Evolutionary conservation across 2,888 invertebrate genomes (phyloP), one percentile per base, ranked within the genome.

Genomic region (Heliconius erato): DNA sequence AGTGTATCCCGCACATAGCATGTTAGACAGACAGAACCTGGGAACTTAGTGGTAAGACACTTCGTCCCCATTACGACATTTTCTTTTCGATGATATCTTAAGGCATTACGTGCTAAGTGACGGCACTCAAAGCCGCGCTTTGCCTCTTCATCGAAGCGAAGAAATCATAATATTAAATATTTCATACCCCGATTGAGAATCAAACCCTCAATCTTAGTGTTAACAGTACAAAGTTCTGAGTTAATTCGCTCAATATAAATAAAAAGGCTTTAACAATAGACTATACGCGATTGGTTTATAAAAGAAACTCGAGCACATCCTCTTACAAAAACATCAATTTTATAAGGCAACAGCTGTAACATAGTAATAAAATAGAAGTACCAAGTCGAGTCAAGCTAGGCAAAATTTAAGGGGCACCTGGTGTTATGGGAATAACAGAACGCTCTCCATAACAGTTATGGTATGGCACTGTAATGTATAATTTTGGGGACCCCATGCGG

Each of bases 381-480:
- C 82, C 67, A 78, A 81, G 77, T 49, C 49, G 65, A 81, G 69
- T 65, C 65, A 26, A 72, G 54, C 63, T 32, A 35, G n/a, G 67
- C 67, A 40, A 67, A 79, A 68, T 74, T 77, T 67, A 68, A 82
- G 82, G 83, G 78, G 68, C 80, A 82, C 84, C 80, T 80, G 80
- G 69, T 32, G 72, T 49, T 82, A 76, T 79, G 79, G 78, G 82
- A 80, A 80, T 80, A 84, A 82, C 82, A 84, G 79, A 80, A 82
- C 79, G 79, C 74, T 63, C 71, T 65, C 79, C 65, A 82, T 79
- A 80, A 80, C 35, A 80, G 68, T 74, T 79, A 84, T 84, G 80
- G 74, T 74, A 74, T 67, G 40, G 72, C 81, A 74, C 67, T 54
- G 77, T 82, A 71, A 82, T 69, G 79, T 82, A 79, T 44, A 79